Evolutionary conservation across 2,113 vertebrate genomes (phyloP).

Genomic region (Vireo altiloquus): DNA sequence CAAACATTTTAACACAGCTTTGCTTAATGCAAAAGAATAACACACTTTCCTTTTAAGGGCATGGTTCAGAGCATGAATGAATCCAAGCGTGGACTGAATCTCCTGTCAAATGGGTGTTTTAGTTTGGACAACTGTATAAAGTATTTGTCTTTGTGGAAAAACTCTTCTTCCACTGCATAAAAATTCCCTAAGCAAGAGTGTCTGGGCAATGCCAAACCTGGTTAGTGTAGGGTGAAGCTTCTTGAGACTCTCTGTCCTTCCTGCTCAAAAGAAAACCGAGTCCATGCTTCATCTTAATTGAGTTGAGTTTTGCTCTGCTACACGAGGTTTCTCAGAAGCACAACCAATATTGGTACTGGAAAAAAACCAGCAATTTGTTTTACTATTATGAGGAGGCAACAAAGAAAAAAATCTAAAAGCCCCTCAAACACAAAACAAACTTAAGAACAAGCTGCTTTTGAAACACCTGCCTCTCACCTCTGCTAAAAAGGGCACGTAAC

Average conservation of each 20-base stretch:
- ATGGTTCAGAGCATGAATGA: background rate
- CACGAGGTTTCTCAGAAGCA: background rate
- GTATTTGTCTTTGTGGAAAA: background rate
- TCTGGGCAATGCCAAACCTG: background rate
- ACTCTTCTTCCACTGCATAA: background rate
- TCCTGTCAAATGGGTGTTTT: background rate
- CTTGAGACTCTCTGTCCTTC: background rate
- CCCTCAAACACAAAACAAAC: background rate
- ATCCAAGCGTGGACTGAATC: background rate
- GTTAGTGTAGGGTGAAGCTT: background rate
- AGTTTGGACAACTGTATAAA: background rate
- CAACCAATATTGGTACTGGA: background rate
- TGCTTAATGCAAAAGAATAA: conserved; percentile 31
- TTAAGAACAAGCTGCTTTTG: background rate
- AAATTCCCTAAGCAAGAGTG: background rate
- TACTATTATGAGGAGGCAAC: background rate
- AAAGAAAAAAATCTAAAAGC: background rate
- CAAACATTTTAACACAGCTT: conserved; percentile 47
- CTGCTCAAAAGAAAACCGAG: background rate
- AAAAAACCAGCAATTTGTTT: background rate
- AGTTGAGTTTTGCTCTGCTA: background rate
- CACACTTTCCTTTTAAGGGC: background rate
- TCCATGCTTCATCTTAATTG: background rate
- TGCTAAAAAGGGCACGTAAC: background rate
- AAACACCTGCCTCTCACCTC: background rate